Conservation (phyloP, 2,797 vertebrate genomes). For the Myotis planiceps region DNA sequence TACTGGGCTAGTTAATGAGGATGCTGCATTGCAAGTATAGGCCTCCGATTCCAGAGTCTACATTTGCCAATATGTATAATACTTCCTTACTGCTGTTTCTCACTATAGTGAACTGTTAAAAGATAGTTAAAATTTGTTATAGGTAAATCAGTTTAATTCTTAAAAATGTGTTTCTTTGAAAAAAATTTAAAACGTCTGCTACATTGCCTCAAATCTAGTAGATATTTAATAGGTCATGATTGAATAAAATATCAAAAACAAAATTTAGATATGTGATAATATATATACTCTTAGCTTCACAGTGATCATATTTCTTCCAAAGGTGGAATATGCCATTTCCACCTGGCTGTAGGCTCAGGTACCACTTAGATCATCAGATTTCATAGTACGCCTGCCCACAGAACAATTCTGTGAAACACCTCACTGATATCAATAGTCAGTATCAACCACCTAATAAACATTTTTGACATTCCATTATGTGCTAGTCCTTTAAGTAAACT, state of each 20-base stretch:
- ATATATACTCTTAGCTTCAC: neutral
- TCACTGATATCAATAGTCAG: conserved; percentile 13
- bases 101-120: neutral
- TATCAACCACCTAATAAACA: conserved; percentile 15
- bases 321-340: neutral
- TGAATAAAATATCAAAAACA: conserved; percentile 25
- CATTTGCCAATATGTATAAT: neutral
- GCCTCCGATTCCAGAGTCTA: neutral
- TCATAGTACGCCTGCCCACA: neutral
- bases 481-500: neutral
- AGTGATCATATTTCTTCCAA: neutral
- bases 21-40: neutral
- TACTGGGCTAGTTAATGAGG: neutral
- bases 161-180: neutral
- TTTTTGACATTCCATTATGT: conserved; percentile 46
- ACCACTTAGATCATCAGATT: neutral
- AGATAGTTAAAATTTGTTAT: neutral
- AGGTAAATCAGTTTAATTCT: neutral
- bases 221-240: neutral
- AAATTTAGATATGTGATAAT: neutral
- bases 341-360: neutral
- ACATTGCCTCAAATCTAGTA: neutral
- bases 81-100: neutral
- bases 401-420: neutral
- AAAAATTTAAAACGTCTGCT: neutral